Evolutionary conservation across 2,797 vertebrate genomes (phyloP).

Genomic region (Buceros bicornis): DNA sequence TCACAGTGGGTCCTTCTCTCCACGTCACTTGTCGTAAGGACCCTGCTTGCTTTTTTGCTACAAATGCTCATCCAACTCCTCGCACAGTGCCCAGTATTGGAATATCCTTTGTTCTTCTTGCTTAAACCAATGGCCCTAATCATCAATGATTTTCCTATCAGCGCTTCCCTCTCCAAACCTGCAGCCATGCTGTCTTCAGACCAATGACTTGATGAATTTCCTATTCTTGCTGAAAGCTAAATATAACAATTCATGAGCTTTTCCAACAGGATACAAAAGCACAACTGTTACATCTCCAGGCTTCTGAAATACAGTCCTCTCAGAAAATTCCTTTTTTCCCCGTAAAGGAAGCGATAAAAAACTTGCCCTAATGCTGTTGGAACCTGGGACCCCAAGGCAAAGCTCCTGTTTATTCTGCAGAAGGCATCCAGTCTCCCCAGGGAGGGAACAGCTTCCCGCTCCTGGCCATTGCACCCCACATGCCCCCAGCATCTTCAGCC

Average conservation of each 20-base stretch:
- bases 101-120: not conserved
- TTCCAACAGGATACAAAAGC: not conserved
- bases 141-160: not conserved
- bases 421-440: not conserved
- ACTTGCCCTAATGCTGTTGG: not conserved
- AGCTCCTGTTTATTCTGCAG: not conserved
- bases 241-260: not conserved
- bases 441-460: not conserved
- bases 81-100: not conserved
- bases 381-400: not conserved
- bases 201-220: not conserved
- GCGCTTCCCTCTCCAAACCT: not conserved
- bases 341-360: not conserved
- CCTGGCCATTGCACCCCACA: fast-evolving
- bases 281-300: not conserved
- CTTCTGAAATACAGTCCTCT: not conserved
- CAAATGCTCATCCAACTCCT: not conserved
- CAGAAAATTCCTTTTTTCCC: not conserved
- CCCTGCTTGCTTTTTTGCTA: not conserved
- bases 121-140: not conserved
- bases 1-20: not conserved
- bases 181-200: not conserved
- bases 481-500: not conserved
- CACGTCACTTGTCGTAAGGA: not conserved
- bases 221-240: not conserved